Evolutionary conservation across 2,797 vertebrate genomes (phyloP), one percentile per base, ranked within the genome.

Genomic region (Uromys caudimaculatus): DNA sequence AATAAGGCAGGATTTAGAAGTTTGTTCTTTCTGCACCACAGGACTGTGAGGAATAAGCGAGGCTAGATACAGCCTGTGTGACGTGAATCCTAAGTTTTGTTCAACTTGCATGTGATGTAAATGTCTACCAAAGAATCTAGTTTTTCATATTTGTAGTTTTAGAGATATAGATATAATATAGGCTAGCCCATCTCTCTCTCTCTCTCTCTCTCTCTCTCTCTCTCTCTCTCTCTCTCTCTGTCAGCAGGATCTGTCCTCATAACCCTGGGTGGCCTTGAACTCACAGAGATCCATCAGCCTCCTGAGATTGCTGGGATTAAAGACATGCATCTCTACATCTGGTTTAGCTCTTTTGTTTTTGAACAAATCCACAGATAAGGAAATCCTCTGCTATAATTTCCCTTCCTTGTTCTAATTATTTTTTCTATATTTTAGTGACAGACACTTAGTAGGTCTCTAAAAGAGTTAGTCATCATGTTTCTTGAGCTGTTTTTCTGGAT

Each of bases 21-120:
- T 93, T 78, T 96, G 73, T 69, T 95, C 27, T 90, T 23, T 71
- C 16, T 67, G 44, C 44, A 89, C 56, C n/a, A 60, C 56, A 90
- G 12, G 44, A 11, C 54, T 83, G 32, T 78, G 73, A 92, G 83
- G 44, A 87, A 84, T 54, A 62, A 67, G 14, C 41, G 32, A 81
- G 24, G 41, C n/a, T 81, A 58, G 47, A 81, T 19, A 27, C 11
- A 56, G 23, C 6, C 11, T 69, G 27, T 81, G 29, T 81, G 29
- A 91, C 41, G 24, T 69, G 83, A 86, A 89, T 92, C 16, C 14
- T 35, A 76, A 19, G 56, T 44, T 79, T 47, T 56, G 81, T 62
- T 69, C 77, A 91, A 79, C 4, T 35, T 86, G 0, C 4, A 71
- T 79, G 32, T 52, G 52, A 85, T 54, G 56, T 47, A 90, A 88